A percentile compares a stretch with the other conserved stretches of the same genome.
Conservation (phyloP, 1,140 invertebrate species). For the Riptortus pedestris region DNA sequence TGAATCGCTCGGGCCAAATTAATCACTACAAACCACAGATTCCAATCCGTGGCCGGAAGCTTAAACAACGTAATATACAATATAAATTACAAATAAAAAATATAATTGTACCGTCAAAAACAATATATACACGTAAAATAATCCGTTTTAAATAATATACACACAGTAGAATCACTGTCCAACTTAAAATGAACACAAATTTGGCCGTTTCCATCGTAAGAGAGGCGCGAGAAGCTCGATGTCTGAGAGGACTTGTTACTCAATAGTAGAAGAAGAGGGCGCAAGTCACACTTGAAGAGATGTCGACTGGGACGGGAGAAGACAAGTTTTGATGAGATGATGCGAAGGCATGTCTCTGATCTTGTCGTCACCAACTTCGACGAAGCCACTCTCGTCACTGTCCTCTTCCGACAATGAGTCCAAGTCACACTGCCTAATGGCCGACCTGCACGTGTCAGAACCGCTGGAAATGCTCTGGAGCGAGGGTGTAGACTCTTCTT, state of each 20-base stretch:
- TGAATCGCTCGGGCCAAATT: too few species aligned
- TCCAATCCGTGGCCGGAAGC: too few species aligned
- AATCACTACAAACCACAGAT: too few species aligned
- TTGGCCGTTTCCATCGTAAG: not conserved
- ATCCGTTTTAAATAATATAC: not conserved
- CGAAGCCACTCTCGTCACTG: slow-evolving; percentile 34
- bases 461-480: slow-evolving; percentile 33
- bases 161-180: too few species aligned
- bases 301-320: slow-evolving; percentile 26
- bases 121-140: slow-evolving; percentile 7
- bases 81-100: slow-evolving; percentile 11
- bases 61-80: slow-evolving; percentile 10
- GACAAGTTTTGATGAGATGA: slow-evolving; percentile 30
- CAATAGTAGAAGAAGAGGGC: too few species aligned
- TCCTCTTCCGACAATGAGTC: slow-evolving; percentile 33
- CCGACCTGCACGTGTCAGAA: slow-evolving; percentile 26
- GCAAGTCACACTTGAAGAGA: slow-evolving; percentile 19
- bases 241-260: too few species aligned
- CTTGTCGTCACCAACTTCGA: slow-evolving; percentile 32
- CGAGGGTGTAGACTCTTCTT: slow-evolving; percentile 33
- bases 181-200: not conserved
- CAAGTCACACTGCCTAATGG: slow-evolving; percentile 23
- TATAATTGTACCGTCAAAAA: not conserved
- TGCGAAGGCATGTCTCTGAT: slow-evolving; percentile 31
- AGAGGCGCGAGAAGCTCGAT: not conserved